Conservation (phyloP, 2,888 invertebrate genomes). For the Gryllus longicercus region DNA sequence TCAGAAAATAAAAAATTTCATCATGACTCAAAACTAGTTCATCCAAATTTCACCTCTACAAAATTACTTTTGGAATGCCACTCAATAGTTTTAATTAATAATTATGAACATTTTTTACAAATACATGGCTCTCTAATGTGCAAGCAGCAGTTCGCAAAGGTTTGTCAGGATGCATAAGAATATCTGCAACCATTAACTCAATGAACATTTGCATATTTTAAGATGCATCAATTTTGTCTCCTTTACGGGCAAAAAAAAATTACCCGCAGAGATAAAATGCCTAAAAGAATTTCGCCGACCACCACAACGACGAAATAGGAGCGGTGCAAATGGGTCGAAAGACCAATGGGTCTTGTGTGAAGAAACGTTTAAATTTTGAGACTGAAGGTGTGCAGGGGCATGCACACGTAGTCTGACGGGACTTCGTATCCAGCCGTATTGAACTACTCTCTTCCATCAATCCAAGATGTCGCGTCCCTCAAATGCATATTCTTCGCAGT, state of each 20-base stretch:
- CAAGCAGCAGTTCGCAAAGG: not conserved
- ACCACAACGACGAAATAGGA: not conserved
- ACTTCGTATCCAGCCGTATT: not conserved
- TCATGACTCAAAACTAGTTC: conserved; percentile 8
- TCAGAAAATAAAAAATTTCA: conserved; percentile 17
- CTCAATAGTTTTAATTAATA: not conserved
- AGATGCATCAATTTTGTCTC: no score
- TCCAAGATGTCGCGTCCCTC: not conserved
- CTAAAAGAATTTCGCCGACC: not conserved
- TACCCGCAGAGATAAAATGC: no score
- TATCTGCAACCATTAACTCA: no score
- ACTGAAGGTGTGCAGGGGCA: not conserved
- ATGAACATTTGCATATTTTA: no score
- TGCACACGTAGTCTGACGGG: not conserved
- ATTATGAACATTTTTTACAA: not conserved
- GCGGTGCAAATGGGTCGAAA: not conserved
- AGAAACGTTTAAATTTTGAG: not conserved
- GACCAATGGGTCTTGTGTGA: not conserved
- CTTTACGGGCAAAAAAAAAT: no score
- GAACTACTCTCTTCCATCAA: not conserved
- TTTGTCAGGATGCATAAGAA: no score
- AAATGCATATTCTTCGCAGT: not conserved
- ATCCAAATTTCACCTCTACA: not conserved
- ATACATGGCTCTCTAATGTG: not conserved
- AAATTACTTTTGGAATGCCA: conserved; percentile 17